Percentiles rank a stretch among this genome's conserved stretches.
phyloP scores from a whole-genome alignment of 2,113 vertebrate species.

The Stegastes partitus region DNA sequence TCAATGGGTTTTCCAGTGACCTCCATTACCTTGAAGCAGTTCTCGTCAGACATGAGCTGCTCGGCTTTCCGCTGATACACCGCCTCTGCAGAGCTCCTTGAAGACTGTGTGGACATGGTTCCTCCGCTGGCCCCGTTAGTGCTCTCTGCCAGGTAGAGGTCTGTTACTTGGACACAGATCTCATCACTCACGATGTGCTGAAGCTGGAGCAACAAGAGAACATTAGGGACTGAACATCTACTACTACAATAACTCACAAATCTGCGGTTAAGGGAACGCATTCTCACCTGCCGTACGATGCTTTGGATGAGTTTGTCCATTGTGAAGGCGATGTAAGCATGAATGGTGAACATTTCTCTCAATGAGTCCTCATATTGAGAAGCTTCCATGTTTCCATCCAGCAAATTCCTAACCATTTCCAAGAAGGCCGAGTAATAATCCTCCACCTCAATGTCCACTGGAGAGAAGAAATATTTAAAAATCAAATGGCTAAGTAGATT shows the following conservation, averaged over 20 bases:
- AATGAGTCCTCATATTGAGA: slow-evolving; percentile 97
- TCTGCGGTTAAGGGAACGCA: not conserved
- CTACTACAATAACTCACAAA: not conserved
- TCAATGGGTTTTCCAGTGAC: not conserved
- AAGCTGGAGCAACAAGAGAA: slow-evolving; percentile 82
- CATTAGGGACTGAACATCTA: not conserved
- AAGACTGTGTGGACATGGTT: slow-evolving; percentile 85
- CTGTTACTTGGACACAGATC: slow-evolving; percentile 96
- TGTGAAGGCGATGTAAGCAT: slow-evolving; percentile 97
- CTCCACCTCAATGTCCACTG: slow-evolving; percentile 97
- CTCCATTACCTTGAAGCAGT: slow-evolving; percentile 93
- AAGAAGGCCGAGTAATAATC: slow-evolving; percentile 98
- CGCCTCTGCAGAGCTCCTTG: slow-evolving; percentile 85
- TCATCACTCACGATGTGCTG: slow-evolving; percentile 99
- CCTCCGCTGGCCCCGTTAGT: slow-evolving; percentile 89
- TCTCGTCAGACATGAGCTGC: slow-evolving; percentile 98
- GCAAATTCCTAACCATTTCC: slow-evolving; percentile 96
- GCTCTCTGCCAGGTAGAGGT: slow-evolving; percentile 94
- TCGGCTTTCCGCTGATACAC: slow-evolving; percentile 94
- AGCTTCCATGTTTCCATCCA: slow-evolving; percentile 98
- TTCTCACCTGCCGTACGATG: slow-evolving; percentile 94
- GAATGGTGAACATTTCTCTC: slow-evolving; percentile 99
- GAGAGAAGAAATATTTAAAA: slow-evolving; percentile 5
- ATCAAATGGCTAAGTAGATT: not conserved
- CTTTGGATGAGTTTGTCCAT: slow-evolving; percentile 99